phyloP scores from a whole-genome alignment of 2,797 vertebrate species.

The Decapterus maruadsi region DNA sequence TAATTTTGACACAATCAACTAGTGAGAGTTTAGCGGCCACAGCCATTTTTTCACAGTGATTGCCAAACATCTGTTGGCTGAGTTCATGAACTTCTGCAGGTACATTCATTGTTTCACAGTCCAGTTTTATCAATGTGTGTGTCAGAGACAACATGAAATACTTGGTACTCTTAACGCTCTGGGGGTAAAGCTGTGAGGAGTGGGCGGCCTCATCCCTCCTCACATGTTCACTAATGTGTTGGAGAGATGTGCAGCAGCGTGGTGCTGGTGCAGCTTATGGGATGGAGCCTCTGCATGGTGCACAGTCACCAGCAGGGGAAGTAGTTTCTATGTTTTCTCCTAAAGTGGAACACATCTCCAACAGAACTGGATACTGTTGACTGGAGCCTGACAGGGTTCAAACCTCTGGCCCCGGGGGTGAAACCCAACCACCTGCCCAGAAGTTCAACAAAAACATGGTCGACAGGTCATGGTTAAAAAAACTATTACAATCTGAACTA shows the following conservation, averaged over 20 bases:
- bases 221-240: not conserved
- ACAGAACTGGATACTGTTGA: slow-evolving; percentile 22
- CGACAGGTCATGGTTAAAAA: slow-evolving; percentile 49
- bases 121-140: not conserved
- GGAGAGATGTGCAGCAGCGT: too few relatives aligned
- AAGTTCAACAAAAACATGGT: slow-evolving; percentile 61
- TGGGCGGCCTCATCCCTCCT: not conserved
- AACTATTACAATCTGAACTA: slow-evolving; percentile 41
- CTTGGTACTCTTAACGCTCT: not conserved
- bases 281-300: not conserved
- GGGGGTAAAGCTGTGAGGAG: not conserved
- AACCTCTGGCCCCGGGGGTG: slow-evolving; percentile 72
- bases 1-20: too few relatives aligned
- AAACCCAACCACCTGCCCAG: slow-evolving; percentile 61
- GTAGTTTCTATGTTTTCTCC: too few relatives aligned
- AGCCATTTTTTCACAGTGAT: not conserved
- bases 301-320: slow-evolving; percentile 28
- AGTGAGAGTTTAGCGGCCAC: not conserved
- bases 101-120: not conserved
- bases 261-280: not conserved
- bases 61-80: not conserved
- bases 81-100: not conserved
- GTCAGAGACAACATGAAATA: slow-evolving; percentile 5
- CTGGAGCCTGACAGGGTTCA: slow-evolving; percentile 20
- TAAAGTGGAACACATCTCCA: slow-evolving; percentile 6